phyloP scores from a whole-genome alignment of 2,888 invertebrate genomes.

The Synanthedon vespiformis region DNA sequence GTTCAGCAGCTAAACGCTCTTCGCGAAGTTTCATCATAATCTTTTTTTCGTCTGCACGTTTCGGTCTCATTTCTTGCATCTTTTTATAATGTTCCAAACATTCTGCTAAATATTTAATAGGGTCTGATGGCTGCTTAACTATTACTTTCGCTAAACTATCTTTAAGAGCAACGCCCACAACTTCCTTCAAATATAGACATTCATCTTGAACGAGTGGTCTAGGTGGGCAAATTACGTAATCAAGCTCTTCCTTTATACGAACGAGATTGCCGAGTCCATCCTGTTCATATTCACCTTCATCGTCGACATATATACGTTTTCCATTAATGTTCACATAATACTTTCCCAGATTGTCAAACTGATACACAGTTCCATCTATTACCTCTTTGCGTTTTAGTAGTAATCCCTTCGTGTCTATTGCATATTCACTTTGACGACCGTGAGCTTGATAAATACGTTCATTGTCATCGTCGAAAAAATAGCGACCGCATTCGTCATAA shows the following conservation, averaged over 20 bases:
- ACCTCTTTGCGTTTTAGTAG: constrained; percentile 18
- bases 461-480: constrained; percentile 13
- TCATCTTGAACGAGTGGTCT: constrained; percentile 16
- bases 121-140: constrained; percentile 26
- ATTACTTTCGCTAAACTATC: constrained; percentile 26
- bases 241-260: constrained; percentile 6
- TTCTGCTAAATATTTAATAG: constrained; percentile 22
- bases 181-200: constrained; percentile 19
- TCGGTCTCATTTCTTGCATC: constrained; percentile 7
- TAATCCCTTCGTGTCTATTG: constrained; percentile 11
- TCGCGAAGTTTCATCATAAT: background rate
- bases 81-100: constrained; percentile 12
- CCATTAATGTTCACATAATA: constrained; percentile 16
- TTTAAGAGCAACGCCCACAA: constrained; percentile 22
- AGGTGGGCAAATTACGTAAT: constrained; percentile 6
- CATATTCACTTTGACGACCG: constrained; percentile 19
- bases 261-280: constrained; percentile 23
- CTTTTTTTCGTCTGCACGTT: background rate
- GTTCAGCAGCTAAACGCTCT: background rate
- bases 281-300: constrained; percentile 12
- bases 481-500: constrained; percentile 26
- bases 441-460: constrained; percentile 19
- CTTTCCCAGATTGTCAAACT: constrained; percentile 21
- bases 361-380: constrained; percentile 15
- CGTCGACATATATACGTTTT: constrained; percentile 16